These are phyloP conservation scores for Paramacrobiotus metropolitanus DNA, from an alignment of 1,140 invertebrate genomes.

Conservation along the genomic window DNA sequence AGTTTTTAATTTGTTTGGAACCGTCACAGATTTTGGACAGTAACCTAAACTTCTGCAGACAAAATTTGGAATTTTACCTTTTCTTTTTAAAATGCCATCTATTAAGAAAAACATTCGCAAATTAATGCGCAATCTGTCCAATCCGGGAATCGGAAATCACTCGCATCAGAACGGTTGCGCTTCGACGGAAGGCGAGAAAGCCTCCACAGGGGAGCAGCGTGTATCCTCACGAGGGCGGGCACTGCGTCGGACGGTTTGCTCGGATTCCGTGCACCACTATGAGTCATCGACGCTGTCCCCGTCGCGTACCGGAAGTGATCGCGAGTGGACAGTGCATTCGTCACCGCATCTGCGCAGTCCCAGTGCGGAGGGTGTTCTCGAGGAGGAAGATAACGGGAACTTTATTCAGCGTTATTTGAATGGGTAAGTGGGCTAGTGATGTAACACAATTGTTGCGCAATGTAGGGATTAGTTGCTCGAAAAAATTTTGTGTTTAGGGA, in stretches of 20 bases:
- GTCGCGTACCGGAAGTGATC: neutral
- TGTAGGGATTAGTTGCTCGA: too few relatives aligned
- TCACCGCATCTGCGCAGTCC: neutral
- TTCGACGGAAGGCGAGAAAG: too few relatives aligned
- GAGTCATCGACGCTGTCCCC: neutral
- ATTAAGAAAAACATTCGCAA: constrained; percentile 43
- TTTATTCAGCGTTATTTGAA: constrained; percentile 33
- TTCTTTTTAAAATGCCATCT: constrained; percentile 39
- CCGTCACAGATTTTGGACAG: too few relatives aligned
- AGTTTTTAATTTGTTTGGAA: too few relatives aligned
- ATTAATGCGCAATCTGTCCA: constrained; percentile 42
- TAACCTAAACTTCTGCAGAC: too few relatives aligned
- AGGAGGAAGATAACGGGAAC: neutral
- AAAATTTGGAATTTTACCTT: too few relatives aligned
- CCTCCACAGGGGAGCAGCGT: too few relatives aligned
- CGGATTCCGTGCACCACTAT: constrained; percentile 39
- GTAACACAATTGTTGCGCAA: too few relatives aligned
- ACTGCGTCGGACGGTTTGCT: constrained; percentile 22
- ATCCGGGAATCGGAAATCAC: constrained; percentile 23
- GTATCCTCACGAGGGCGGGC: constrained; percentile 28
- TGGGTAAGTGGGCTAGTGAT: constrained; percentile 41
- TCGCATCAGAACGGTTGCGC: too few relatives aligned
- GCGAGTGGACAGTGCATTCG: neutral
- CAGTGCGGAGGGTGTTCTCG: neutral
- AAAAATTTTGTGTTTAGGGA: neutral